phyloP scores from a whole-genome alignment of 2,113 vertebrate species.

The Circaetus gallicus region DNA sequence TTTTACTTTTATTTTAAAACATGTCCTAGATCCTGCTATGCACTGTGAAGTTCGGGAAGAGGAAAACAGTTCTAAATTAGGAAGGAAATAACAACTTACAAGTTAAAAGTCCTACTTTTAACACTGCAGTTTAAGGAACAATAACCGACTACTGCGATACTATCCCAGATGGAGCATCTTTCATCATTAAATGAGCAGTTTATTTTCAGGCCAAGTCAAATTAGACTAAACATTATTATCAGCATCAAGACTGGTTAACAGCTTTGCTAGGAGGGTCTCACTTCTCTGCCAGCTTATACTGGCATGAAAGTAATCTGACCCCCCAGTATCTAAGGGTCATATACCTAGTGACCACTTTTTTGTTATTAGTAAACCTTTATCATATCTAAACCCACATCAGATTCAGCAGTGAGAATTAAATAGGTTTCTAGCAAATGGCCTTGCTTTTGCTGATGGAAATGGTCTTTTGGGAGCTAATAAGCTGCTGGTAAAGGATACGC shows the following conservation, averaged over 20 bases:
- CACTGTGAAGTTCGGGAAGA: neutral
- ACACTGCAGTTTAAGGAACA: neutral
- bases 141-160: accelerated
- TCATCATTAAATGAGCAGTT: accelerated
- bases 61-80: neutral
- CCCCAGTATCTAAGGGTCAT: neutral
- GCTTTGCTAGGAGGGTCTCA: neutral
- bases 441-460: neutral
- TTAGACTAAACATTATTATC: neutral
- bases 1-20: neutral
- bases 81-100: neutral
- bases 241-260: neutral
- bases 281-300: neutral
- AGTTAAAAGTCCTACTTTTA: neutral
- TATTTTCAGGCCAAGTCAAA: neutral
- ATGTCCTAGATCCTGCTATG: neutral
- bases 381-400: neutral
- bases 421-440: neutral
- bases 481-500: neutral
- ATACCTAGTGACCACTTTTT: neutral
- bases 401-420: neutral
- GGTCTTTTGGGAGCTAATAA: neutral
- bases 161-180: neutral
- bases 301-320: neutral
- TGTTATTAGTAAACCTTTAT: neutral